These are phyloP conservation scores for Andricus curvator DNA, from an alignment of 2,888 invertebrate species.

Conservation along the genomic window DNA sequence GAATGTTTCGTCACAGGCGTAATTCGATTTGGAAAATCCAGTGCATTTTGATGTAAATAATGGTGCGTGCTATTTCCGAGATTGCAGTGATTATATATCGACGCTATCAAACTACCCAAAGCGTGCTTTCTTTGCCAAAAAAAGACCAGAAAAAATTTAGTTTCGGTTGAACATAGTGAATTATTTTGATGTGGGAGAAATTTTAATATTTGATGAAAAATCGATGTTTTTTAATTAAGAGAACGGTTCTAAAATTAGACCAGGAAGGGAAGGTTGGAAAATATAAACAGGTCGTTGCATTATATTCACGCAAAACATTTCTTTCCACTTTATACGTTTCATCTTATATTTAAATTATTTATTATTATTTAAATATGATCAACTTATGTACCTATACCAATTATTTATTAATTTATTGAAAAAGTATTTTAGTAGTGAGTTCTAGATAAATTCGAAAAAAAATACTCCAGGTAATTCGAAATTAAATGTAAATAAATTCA, in stretches of 20 bases:
- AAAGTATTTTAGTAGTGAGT: too few relatives aligned
- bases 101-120: neutral
- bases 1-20: neutral
- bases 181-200: neutral
- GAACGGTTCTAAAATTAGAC: neutral
- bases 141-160: neutral
- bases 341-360: neutral
- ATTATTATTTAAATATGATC: too few relatives aligned
- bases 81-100: neutral
- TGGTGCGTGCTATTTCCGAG: neutral
- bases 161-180: neutral
- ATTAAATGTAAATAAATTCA: too few relatives aligned
- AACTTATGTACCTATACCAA: too few relatives aligned
- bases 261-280: neutral
- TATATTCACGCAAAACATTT: neutral
- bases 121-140: neutral
- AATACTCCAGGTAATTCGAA: too few relatives aligned
- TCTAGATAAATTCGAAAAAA: too few relatives aligned
- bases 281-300: neutral
- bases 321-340: neutral
- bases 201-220: neutral
- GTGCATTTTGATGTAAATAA: neutral
- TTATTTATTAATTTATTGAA: too few relatives aligned
- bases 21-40: constrained; percentile 2
- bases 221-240: neutral